These are phyloP conservation scores for Lindbergichthys nudifrons DNA, from an alignment of 2,797 vertebrate species.

Conservation along the genomic window DNA sequence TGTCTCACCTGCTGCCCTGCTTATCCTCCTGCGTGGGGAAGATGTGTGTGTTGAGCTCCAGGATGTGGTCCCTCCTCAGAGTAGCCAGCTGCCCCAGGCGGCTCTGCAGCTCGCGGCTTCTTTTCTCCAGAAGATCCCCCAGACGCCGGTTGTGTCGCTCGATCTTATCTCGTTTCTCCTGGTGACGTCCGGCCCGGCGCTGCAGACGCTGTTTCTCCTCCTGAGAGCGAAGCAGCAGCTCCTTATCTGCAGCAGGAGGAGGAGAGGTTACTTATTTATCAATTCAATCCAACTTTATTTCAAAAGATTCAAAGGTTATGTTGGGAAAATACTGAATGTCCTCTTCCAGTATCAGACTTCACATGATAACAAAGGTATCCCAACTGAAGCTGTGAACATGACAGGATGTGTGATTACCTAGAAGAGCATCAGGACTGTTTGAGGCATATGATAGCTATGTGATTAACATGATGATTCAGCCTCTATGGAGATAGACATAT, in stretches of 20 bases:
- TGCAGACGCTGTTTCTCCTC: slow-evolving; percentile 93
- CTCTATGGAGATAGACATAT: no score
- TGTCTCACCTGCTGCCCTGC: slow-evolving; percentile 87
- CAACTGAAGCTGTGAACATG: no score
- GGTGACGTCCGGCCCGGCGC: slow-evolving; percentile 91
- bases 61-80: slow-evolving; percentile 87
- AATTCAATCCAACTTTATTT: no score
- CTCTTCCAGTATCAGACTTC: no score
- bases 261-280: background rate
- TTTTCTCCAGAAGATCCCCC: slow-evolving; percentile 90
- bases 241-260: slow-evolving; percentile 80
- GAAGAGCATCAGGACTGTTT: no score
- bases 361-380: no score
- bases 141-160: slow-evolving; percentile 92
- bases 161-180: slow-evolving; percentile 96
- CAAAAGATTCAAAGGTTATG: no score
- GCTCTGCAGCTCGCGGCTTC: slow-evolving; percentile 83
- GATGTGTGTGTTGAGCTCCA: slow-evolving; percentile 92
- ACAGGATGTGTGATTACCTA: no score
- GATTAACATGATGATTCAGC: no score
- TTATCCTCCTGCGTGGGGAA: slow-evolving; percentile 94
- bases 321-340: no score
- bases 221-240: slow-evolving; percentile 88
- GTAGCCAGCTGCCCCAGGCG: slow-evolving; percentile 86
- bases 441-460: no score